Evolutionary conservation across 2,113 vertebrate species (phyloP), one percentile per base, ranked within the genome.

Genomic region (Piaya cayana): DNA sequence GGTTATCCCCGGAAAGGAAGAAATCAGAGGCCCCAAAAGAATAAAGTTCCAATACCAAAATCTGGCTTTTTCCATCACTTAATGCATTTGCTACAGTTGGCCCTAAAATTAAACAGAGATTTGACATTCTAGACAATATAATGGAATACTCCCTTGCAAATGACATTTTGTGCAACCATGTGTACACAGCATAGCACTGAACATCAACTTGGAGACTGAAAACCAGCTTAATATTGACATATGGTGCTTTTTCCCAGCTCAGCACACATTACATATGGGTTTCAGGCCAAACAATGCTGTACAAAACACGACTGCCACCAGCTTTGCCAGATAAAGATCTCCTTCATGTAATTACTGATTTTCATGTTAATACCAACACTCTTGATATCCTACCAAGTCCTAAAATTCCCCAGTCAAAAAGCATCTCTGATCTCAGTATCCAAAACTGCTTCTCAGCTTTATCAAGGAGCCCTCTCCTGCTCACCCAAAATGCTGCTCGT

Each of bases 171-270:
- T 25, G 21, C 56, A 86, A 81, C 36, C 72, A 75, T 37, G 29
- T 55, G 49, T 11, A 16, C 75, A 70, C 8, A 88, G 39, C 15
- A 1, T 53, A 69, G 36, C 67, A 67, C 26, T 9, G 56, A 62
- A 88, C 42, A 92, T 76, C 50, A 74, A 36, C 42, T 74, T 71
- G 72, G 60, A 83, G 72, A 75, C 0, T 62, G 59, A 86, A 80
- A 82, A 88, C 47, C 52, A 82, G 72, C 80, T 86, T 49, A 71
- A 39, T 77, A 81, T 91, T 90, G 68, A 81, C 60, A 70, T 37
- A 15, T 6, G 42, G 34, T 29, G 36, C 50, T 92, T 94, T 55
- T 56, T 91, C 86, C 69, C 72, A 86, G 69, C 50, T 55, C 77
- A 78, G 69, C 42, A 92, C 72, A 80, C 68, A 62, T 42, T 16